Evolutionary conservation across 2,113 vertebrate genomes (phyloP).

Genomic region (Rhea pennata): DNA sequence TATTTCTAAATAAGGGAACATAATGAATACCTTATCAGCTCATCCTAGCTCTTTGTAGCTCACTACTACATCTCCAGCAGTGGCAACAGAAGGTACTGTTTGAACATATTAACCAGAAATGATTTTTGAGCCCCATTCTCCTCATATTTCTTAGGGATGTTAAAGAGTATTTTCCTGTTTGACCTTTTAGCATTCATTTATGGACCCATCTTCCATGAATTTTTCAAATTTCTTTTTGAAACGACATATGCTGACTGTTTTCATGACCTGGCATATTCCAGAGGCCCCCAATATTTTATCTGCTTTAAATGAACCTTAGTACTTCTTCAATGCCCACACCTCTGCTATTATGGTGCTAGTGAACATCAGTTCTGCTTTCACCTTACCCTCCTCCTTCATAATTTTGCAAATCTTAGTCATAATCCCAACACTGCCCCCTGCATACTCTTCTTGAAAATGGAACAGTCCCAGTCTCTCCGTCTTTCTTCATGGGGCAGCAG

Average conservation of each 20-base stretch:
- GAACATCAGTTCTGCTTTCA: not conserved
- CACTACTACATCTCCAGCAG: not conserved
- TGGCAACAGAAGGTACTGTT: not conserved
- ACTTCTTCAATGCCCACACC: not conserved
- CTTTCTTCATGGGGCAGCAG: not conserved
- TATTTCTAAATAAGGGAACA: not conserved
- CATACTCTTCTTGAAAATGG: not conserved
- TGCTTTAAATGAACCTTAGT: not conserved
- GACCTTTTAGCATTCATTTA: not conserved
- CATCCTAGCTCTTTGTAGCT: not conserved
- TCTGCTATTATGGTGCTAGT: not conserved
- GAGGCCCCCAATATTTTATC: not conserved
- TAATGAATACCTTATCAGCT: not conserved
- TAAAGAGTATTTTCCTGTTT: not conserved
- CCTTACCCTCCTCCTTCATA: not conserved
- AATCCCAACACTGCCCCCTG: not conserved
- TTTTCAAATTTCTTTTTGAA: not conserved
- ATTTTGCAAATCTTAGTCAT: not conserved
- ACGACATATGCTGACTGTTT: not conserved
- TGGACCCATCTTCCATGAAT: accelerated
- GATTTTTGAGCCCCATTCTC: not conserved
- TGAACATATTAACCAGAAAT: not conserved
- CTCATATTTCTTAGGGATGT: not conserved
- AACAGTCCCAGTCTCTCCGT: not conserved
- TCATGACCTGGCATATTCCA: not conserved